These are phyloP conservation scores for Monopterus albus DNA, from an alignment of 2,113 vertebrate species.

Conservation along the genomic window DNA sequence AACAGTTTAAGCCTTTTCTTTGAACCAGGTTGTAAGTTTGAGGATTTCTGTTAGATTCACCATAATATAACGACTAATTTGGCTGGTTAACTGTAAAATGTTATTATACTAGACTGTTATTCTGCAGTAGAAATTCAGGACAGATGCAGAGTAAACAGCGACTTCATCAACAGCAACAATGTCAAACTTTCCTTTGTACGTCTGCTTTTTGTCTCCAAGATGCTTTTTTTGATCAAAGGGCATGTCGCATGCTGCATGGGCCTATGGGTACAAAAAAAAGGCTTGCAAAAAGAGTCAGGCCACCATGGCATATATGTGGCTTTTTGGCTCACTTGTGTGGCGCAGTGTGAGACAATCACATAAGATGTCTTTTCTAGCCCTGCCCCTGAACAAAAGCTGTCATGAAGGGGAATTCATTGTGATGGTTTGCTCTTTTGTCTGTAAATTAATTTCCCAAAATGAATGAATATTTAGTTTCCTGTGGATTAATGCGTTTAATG, in stretches of 20 bases:
- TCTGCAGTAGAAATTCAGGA: not conserved
- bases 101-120: not conserved
- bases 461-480: constrained; percentile 48
- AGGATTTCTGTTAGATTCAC: too few species aligned
- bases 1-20: too few species aligned
- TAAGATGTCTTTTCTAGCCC: constrained; percentile 21
- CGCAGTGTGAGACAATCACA: constrained; percentile 67
- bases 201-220: constrained; percentile 10
- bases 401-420: constrained; percentile 22
- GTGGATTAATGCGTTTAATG: constrained; percentile 44
- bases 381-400: constrained; percentile 25
- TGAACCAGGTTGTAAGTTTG: too few species aligned
- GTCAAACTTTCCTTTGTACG: too few species aligned
- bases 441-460: constrained; percentile 45
- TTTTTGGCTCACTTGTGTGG: constrained; percentile 26
- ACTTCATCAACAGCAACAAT: not conserved
- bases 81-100: not conserved
- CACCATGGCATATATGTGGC: not conserved
- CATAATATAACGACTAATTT: not conserved
- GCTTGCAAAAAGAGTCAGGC: not conserved
- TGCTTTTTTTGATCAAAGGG: constrained; percentile 46
- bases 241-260: constrained; percentile 67
- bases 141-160: not conserved
- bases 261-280: constrained; percentile 5
- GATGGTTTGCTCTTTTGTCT: constrained; percentile 28